These are phyloP conservation scores for Apodemus agrarius DNA, from an alignment of 2,797 vertebrate genomes.

Conservation along the genomic window DNA sequence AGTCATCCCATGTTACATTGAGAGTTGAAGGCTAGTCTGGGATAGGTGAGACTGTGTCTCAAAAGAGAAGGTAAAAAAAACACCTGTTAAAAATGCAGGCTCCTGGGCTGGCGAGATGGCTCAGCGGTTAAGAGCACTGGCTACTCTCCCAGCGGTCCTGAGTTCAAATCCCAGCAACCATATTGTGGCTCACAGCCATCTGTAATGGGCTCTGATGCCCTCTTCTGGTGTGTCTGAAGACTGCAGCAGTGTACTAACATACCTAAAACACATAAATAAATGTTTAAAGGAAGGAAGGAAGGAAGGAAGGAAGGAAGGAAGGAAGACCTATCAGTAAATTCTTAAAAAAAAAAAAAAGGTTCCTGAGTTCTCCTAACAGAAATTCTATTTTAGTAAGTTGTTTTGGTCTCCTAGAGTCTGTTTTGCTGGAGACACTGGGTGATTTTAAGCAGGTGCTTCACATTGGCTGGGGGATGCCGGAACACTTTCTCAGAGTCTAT, in stretches of 20 bases:
- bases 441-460: conserved; percentile 1
- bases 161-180: background rate
- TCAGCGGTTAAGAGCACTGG: background rate
- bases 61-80: background rate
- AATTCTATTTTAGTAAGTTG: background rate
- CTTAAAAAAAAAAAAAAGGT: background rate
- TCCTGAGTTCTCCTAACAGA: background rate
- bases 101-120: background rate
- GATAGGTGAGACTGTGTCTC: background rate
- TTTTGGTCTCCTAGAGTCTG: background rate
- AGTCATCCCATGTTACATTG: background rate
- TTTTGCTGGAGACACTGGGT: background rate
- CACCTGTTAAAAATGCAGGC: conserved; percentile 4
- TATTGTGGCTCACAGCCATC: background rate
- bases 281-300: background rate
- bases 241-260: background rate
- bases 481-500: background rate
- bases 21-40: background rate
- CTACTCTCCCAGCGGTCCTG: background rate
- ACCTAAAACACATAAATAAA: background rate
- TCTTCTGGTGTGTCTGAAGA: background rate
- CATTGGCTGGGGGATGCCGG: background rate
- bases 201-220: background rate
- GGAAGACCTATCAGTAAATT: background rate
- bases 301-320: background rate